Conservation (phyloP, 2,888 invertebrate species). For the Cerceris rybyensis region DNA sequence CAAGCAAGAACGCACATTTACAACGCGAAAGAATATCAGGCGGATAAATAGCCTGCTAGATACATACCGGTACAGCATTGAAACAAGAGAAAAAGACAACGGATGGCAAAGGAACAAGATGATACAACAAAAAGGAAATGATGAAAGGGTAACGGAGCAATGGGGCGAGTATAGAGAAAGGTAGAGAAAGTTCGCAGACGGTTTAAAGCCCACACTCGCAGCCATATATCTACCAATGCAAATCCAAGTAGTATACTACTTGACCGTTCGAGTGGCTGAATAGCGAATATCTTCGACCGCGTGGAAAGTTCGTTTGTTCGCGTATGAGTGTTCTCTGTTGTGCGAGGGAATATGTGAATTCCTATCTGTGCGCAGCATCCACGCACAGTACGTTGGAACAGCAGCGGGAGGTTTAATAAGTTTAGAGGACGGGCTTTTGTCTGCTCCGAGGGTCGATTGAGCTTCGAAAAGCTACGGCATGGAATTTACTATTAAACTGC, state of each 20-base stretch:
- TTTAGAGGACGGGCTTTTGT: conserved; percentile 24
- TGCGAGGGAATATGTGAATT: conserved; percentile 18
- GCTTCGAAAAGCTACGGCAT: conserved; percentile 8
- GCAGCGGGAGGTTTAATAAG: conserved; percentile 25
- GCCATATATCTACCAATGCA: conserved; percentile 28
- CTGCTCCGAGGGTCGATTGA: conserved; percentile 13
- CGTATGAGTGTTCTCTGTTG: background rate
- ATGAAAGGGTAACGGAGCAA: conserved; percentile 11
- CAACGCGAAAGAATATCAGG: background rate
- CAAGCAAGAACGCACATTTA: background rate
- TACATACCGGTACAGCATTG: background rate
- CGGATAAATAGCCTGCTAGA: background rate
- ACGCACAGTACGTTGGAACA: conserved; percentile 16
- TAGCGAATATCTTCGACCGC: conserved; percentile 52
- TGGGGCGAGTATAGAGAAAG: background rate
- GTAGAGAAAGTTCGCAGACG: conserved; percentile 58
- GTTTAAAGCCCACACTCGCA: conserved; percentile 48
- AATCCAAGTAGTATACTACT: conserved; percentile 47
- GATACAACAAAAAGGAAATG: conserved; percentile 8
- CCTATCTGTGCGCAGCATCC: conserved; percentile 14
- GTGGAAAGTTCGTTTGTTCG: conserved; percentile 33
- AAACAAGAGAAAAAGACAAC: background rate
- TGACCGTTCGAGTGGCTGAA: conserved; percentile 56
- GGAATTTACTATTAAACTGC: conserved; percentile 14
- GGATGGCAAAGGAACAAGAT: background rate